phyloP scores from a whole-genome alignment of 2,797 vertebrate species.

The Carapus acus region DNA sequence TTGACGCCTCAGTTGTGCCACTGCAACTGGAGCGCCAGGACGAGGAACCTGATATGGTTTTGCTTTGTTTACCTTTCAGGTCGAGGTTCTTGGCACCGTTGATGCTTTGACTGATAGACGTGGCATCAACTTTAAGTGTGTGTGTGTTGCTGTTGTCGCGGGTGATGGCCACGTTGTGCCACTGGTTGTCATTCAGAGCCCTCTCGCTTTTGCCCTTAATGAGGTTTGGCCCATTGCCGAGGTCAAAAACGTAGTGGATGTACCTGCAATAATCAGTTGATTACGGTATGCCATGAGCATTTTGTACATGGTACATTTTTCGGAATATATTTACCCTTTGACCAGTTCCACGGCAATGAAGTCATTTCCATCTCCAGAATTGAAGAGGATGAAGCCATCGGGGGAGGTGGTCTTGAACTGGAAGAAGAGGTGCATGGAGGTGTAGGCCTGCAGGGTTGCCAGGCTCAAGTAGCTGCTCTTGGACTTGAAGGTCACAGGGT shows the following conservation, averaged over 20 bases:
- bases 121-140: slow-evolving; percentile 91
- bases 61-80: slow-evolving; percentile 47
- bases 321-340: slow-evolving; percentile 81
- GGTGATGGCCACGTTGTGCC: slow-evolving; percentile 97
- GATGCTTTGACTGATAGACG: slow-evolving; percentile 89
- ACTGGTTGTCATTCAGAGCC: slow-evolving; percentile 96
- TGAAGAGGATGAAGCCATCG: slow-evolving; percentile 96
- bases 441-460: slow-evolving; percentile 94
- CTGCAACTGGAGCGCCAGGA: too few species aligned
- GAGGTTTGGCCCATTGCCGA: slow-evolving; percentile 94
- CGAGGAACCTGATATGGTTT: too few species aligned
- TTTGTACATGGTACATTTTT: too few species aligned
- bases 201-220: slow-evolving; percentile 95
- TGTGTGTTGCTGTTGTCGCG: slow-evolving; percentile 97
- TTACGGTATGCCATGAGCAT: too few species aligned
- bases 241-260: slow-evolving; percentile 92
- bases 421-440: slow-evolving; percentile 99
- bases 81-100: slow-evolving; percentile 99
- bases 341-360: slow-evolving; percentile 97
- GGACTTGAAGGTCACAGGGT: slow-evolving; percentile 96
- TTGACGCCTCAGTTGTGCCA: too few species aligned
- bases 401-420: slow-evolving; percentile 98
- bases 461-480: slow-evolving; percentile 97
- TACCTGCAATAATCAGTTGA: slow-evolving; percentile 63
- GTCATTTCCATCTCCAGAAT: slow-evolving; percentile 96